A percentile compares a stretch with the other conserved stretches of the same genome.
These are phyloP conservation scores for Habrosyne pyritoides DNA, from an alignment of 2,888 invertebrate genomes.

Conservation along the genomic window DNA sequence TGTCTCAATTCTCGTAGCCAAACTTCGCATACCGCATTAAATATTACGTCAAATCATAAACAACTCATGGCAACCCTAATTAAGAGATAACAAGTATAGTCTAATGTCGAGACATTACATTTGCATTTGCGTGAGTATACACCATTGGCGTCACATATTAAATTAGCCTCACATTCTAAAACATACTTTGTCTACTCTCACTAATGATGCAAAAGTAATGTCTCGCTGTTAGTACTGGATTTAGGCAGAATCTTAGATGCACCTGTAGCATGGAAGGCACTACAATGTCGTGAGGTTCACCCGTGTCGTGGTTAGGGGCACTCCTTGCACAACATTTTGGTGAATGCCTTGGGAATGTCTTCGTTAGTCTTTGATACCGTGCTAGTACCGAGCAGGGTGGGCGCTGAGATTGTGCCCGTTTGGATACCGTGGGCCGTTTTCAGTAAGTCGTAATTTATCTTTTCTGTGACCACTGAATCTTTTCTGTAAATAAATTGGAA, in stretches of 20 bases:
- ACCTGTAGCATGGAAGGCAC: constrained; percentile 35
- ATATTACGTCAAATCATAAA: constrained; percentile 25
- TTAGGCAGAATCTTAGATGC: constrained; percentile 22
- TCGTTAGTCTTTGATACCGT: constrained; percentile 91
- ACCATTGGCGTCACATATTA: background rate
- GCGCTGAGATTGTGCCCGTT: constrained; percentile 87
- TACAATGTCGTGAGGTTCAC: constrained; percentile 16
- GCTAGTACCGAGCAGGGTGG: constrained; percentile 89
- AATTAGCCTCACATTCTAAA: constrained; percentile 8
- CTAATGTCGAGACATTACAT: constrained; percentile 10
- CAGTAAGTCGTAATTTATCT: constrained; percentile 95
- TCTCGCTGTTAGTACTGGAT: background rate
- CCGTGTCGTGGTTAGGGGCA: constrained; percentile 59
- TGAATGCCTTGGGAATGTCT: constrained; percentile 91
- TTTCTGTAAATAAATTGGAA: constrained; percentile 78
- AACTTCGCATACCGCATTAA: background rate
- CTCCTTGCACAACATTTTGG: constrained; percentile 80
- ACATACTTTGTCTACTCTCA: background rate
- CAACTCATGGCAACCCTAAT: constrained; percentile 48
- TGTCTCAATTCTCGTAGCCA: too few relatives aligned
- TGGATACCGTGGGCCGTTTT: constrained; percentile 90
- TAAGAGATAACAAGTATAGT: constrained; percentile 27
- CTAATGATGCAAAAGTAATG: background rate
- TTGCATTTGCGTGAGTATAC: background rate
- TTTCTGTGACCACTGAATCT: constrained; percentile 94